Percentiles rank a stretch among this genome's conserved stretches.
Evolutionary conservation across 2,888 invertebrate species (phyloP).

Genomic region (Drosophila dives): DNA sequence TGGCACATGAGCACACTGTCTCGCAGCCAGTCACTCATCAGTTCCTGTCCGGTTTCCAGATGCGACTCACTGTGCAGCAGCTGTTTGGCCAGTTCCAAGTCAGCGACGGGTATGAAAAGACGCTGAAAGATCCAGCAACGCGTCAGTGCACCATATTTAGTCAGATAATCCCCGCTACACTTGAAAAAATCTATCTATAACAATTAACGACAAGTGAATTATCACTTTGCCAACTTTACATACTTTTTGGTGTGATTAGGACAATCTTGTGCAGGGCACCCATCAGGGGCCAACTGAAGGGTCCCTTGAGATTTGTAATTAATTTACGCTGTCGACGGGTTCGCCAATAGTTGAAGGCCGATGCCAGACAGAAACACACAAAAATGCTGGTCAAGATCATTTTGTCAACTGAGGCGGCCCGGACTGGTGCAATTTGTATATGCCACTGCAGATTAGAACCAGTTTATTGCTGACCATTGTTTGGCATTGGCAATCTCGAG

Average conservation of each 20-base stretch:
- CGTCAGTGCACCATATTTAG: conserved; percentile 54
- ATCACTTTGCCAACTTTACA: conserved; percentile 11
- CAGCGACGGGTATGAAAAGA: conserved; percentile 64
- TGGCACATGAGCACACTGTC: conserved; percentile 47
- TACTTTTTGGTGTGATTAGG: conserved; percentile 61
- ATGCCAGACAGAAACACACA: conserved; percentile 65
- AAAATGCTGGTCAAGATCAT: conserved; percentile 68
- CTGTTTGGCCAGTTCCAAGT: conserved; percentile 56
- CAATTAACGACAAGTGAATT: not conserved
- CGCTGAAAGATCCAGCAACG: conserved; percentile 69
- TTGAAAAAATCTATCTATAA: conserved; percentile 59
- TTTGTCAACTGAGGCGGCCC: conserved; percentile 47
- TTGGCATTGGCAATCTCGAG: conserved; percentile 25
- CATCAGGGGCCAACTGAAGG: conserved; percentile 58
- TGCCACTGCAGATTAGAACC: conserved; percentile 21
- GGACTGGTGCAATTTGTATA: conserved; percentile 3
- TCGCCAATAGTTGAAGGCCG: conserved; percentile 64
- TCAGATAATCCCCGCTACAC: conserved; percentile 51
- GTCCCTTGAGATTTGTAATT: conserved; percentile 62
- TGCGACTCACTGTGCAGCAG: conserved; percentile 50
- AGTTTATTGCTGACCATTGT: conserved; percentile 17
- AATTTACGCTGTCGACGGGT: conserved; percentile 58
- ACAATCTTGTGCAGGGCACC: conserved; percentile 64
- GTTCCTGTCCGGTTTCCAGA: conserved; percentile 54
- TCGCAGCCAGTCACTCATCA: conserved; percentile 58